phyloP scores from a whole-genome alignment of 2,797 vertebrate species.

The Picus viridis region DNA sequence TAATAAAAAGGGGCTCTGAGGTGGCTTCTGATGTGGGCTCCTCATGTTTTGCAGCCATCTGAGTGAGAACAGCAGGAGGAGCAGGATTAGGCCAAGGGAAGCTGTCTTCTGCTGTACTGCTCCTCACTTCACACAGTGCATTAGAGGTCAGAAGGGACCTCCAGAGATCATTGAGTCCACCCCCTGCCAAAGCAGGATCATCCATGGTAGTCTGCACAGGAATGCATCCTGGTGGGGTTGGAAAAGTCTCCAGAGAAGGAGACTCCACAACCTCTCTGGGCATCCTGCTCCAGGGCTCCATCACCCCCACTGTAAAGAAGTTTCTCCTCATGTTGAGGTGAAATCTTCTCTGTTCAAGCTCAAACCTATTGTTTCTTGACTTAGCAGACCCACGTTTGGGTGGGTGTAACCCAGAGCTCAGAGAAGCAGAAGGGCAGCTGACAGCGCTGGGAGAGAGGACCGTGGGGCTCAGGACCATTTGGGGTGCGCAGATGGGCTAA shows the following conservation, averaged over 20 bases:
- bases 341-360: too few species aligned
- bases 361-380: too few species aligned
- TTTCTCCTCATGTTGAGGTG: too few species aligned
- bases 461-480: rapidly evolving
- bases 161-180: too few species aligned
- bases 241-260: too few species aligned
- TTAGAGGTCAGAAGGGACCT: too few species aligned
- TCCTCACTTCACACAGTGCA: not conserved
- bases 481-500: not conserved
- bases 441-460: rapidly evolving
- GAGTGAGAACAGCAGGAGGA: rapidly evolving
- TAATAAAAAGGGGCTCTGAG: not conserved
- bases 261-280: too few species aligned
- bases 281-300: too few species aligned
- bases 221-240: too few species aligned
- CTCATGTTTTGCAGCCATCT: not conserved
- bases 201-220: too few species aligned
- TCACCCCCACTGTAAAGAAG: too few species aligned
- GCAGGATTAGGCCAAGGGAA: not conserved
- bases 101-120: not conserved
- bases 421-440: not conserved
- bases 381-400: rapidly evolving
- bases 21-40: not conserved
- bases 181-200: too few species aligned
- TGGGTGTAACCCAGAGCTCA: not conserved